Conservation (phyloP, 2,888 invertebrate genomes). For the Leuctra nigra region DNA sequence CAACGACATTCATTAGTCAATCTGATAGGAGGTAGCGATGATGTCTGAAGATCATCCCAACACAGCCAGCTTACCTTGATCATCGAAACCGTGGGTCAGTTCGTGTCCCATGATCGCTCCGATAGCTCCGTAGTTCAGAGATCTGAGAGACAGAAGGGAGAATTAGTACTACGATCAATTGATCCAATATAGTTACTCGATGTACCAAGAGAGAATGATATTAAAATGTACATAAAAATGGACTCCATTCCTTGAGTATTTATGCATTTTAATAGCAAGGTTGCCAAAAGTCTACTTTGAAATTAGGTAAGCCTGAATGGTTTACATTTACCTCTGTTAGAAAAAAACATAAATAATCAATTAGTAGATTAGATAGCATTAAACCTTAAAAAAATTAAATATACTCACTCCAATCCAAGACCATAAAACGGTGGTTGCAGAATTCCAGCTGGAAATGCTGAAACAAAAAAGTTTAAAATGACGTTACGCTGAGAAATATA, state of each 20-base stretch:
- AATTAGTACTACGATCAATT: too few relatives aligned
- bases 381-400: too few relatives aligned
- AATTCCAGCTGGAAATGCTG: slow-evolving; percentile 31
- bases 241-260: too few relatives aligned
- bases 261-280: too few relatives aligned
- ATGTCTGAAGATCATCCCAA: neutral
- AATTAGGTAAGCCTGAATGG: neutral
- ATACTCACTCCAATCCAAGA: slow-evolving; percentile 30
- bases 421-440: slow-evolving; percentile 31
- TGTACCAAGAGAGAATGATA: too few relatives aligned
- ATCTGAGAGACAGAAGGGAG: slow-evolving; percentile 19
- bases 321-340: neutral
- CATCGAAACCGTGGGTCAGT: slow-evolving; percentile 31
- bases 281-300: neutral
- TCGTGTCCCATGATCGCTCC: slow-evolving; percentile 31
- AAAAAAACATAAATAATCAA: neutral
- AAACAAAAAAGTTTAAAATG: too few relatives aligned
- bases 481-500: too few relatives aligned
- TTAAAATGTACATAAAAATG: too few relatives aligned
- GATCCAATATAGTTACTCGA: too few relatives aligned
- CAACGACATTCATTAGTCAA: neutral
- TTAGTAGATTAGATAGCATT: too few relatives aligned
- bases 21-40: neutral
- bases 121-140: slow-evolving; percentile 30
- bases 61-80: slow-evolving; percentile 26